These are phyloP conservation scores for Macropodus opercularis DNA, from an alignment of 2,797 vertebrate species.

Conservation along the genomic window DNA sequence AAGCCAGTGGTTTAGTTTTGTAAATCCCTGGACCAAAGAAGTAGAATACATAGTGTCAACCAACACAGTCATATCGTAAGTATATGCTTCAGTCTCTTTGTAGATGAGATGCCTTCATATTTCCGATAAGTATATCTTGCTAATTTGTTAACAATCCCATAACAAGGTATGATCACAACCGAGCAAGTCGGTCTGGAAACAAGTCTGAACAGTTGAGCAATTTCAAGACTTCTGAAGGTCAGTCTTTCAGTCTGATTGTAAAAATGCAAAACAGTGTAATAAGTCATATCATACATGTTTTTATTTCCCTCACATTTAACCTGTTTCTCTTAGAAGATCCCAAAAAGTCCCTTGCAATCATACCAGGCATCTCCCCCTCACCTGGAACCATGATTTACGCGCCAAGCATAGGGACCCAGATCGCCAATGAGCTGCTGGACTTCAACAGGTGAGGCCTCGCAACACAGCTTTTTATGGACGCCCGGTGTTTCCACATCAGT, in stretches of 20 bases:
- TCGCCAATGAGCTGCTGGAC: conserved; percentile 90
- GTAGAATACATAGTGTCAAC: conserved; percentile 97
- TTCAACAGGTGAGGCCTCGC: conserved; percentile 85
- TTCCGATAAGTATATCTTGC: neutral
- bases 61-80: conserved; percentile 96
- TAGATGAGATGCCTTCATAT: neutral
- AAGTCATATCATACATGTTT: neutral
- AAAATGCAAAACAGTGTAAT: neutral
- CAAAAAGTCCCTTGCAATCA: conserved; percentile 83
- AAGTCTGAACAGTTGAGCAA: conserved; percentile 71
- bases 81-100: conserved; percentile 51
- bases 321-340: conserved; percentile 75
- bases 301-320: neutral
- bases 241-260: no score
- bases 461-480: neutral
- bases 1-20: conserved; percentile 98
- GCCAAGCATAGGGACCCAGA: conserved; percentile 90
- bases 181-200: conserved; percentile 67
- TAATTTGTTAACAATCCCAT: neutral
- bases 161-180: conserved; percentile 66
- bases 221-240: conserved; percentile 80
- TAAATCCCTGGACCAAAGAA: conserved; percentile 99
- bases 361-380: conserved; percentile 85
- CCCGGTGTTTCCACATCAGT: neutral
- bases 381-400: conserved; percentile 87